These are phyloP conservation scores for Tenodera sinensis DNA, from an alignment of 2,888 invertebrate genomes.

Conservation along the genomic window DNA sequence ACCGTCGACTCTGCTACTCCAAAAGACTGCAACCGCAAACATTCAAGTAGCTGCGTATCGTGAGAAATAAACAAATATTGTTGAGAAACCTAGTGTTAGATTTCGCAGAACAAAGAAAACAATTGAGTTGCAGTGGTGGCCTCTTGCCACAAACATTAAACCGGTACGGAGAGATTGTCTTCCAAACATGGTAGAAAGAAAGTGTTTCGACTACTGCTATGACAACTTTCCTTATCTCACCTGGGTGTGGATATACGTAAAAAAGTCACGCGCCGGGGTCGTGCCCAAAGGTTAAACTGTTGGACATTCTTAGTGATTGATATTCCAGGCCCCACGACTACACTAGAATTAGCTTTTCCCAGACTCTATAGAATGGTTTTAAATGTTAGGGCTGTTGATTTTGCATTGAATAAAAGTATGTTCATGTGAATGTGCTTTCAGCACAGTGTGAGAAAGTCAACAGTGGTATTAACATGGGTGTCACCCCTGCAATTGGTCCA, in stretches of 20 bases:
- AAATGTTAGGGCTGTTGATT: too few species aligned
- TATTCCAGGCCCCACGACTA: not conserved
- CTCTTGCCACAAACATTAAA: not conserved
- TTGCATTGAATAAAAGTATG: too few species aligned
- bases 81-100: not conserved
- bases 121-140: not conserved
- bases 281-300: not conserved
- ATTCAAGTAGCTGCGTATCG: too few species aligned
- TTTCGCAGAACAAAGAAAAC: not conserved
- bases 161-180: not conserved
- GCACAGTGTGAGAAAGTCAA: too few species aligned
- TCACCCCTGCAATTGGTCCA: too few species aligned
- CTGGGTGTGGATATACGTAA: not conserved
- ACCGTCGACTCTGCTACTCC: too few species aligned
- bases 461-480: too few species aligned
- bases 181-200: not conserved
- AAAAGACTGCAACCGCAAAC: too few species aligned
- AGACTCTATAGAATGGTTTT: not conserved
- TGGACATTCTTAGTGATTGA: not conserved
- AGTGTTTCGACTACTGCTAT: not conserved
- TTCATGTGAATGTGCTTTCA: too few species aligned
- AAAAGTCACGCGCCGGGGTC: not conserved
- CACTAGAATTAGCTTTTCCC: too few species aligned
- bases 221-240: not conserved
- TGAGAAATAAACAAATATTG: not conserved